Evolutionary conservation across 2,113 vertebrate genomes (phyloP).

Genomic region (Thinocorus orbignyianus): DNA sequence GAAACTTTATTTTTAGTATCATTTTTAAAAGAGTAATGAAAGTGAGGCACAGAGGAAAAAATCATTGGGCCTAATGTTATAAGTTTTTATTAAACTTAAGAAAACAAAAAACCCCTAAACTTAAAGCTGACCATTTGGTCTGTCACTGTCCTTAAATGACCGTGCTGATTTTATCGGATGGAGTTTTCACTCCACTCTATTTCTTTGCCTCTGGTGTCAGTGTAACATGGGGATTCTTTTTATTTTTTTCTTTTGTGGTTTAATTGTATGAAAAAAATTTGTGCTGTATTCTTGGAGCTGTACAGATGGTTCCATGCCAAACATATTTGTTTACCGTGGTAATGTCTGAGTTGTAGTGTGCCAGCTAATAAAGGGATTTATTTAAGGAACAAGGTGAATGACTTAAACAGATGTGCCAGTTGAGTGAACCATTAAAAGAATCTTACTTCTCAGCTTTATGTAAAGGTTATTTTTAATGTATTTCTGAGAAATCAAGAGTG

Average conservation of each 20-base stretch:
- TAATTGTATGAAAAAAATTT: conserved; percentile 45
- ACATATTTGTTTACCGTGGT: conserved; percentile 76
- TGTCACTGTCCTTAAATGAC: neutral
- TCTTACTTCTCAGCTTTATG: conserved; percentile 42
- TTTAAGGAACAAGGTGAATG: conserved; percentile 74
- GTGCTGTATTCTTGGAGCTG: conserved; percentile 61
- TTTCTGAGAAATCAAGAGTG: conserved; percentile 39
- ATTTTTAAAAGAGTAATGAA: neutral
- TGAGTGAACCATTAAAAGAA: conserved; percentile 61
- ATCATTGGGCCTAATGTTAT: neutral
- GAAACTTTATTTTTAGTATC: neutral
- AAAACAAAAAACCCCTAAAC: neutral
- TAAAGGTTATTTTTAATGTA: conserved; percentile 62
- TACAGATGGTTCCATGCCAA: conserved; percentile 58
- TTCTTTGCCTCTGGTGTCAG: conserved; percentile 8
- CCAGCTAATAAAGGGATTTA: conserved; percentile 75
- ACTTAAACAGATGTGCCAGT: conserved; percentile 72
- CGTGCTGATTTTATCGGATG: neutral
- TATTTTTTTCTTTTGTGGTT: neutral
- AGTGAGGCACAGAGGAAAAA: neutral
- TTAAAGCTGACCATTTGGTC: neutral
- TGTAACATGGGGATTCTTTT: neutral
- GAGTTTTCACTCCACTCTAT: neutral
- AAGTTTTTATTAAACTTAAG: neutral
- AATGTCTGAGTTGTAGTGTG: conserved; percentile 72